Evolutionary conservation across 35 echinoderm and acorn worm genomes (phyloP).

Genomic region (Diadema setosum): DNA sequence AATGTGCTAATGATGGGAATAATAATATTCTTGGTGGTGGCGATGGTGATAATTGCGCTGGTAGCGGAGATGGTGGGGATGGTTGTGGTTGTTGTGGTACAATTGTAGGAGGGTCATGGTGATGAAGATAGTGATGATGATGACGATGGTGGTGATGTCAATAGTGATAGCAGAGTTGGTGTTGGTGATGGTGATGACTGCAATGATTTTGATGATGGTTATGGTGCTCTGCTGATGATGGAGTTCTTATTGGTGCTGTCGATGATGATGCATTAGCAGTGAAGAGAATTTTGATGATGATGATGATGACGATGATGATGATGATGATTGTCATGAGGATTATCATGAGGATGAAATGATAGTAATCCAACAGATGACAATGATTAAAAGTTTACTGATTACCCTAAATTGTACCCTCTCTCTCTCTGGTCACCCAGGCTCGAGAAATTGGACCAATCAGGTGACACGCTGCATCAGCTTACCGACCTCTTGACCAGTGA

Average conservation of each 20-base stretch:
- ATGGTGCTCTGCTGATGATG: not conserved
- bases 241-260: no score
- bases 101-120: not conserved
- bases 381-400: no score
- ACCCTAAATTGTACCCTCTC: no score
- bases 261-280: no score
- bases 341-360: no score
- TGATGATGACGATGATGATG: no score
- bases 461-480: slow-evolving; percentile 66
- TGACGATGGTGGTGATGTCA: not conserved
- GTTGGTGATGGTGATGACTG: not conserved
- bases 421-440: no score
- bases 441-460: slow-evolving; percentile 68
- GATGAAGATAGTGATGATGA: not conserved
- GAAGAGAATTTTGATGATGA: no score
- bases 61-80: not conserved
- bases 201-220: no score
- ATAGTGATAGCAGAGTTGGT: not conserved
- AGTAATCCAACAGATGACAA: no score
- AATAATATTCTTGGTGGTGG: no score
- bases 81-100: not conserved
- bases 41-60: not conserved
- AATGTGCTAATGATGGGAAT: not conserved
- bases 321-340: no score
- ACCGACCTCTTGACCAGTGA: slow-evolving; percentile 50